phyloP scores from a whole-genome alignment of 2,888 invertebrate genomes.

The Alentia gelatinosa region DNA sequence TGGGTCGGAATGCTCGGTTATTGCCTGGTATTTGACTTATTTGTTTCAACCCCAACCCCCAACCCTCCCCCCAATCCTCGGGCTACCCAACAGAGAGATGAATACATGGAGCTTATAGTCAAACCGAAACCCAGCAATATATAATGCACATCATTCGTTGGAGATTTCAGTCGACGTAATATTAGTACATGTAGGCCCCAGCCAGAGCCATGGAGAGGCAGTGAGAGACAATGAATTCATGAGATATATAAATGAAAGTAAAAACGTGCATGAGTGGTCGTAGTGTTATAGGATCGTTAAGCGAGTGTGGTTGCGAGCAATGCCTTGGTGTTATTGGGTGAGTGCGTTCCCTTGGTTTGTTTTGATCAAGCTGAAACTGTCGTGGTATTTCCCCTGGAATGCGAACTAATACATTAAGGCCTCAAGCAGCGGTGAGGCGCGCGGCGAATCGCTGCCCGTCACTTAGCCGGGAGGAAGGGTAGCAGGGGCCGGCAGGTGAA shows the following conservation, averaged over 20 bases:
- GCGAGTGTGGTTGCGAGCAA: neutral
- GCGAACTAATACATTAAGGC: slow-evolving; percentile 47
- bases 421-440: neutral
- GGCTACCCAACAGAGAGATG: too few relatives aligned
- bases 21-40: slow-evolving; percentile 14
- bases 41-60: neutral
- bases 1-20: slow-evolving; percentile 9
- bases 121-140: too few relatives aligned
- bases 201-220: too few relatives aligned
- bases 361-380: slow-evolving; percentile 25
- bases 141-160: too few relatives aligned
- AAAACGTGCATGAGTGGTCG: neutral
- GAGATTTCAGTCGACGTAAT: too few relatives aligned
- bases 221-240: neutral
- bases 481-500: neutral
- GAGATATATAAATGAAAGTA: neutral
- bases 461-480: neutral
- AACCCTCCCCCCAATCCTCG: neutral
- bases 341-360: slow-evolving; percentile 25
- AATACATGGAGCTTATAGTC: too few relatives aligned
- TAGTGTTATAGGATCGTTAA: neutral
- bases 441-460: neutral
- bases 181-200: too few relatives aligned
- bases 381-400: slow-evolving; percentile 48
- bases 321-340: slow-evolving; percentile 27